These are phyloP conservation scores for Halictus ligatus DNA, from an alignment of 2,888 invertebrate species.

Conservation along the genomic window DNA sequence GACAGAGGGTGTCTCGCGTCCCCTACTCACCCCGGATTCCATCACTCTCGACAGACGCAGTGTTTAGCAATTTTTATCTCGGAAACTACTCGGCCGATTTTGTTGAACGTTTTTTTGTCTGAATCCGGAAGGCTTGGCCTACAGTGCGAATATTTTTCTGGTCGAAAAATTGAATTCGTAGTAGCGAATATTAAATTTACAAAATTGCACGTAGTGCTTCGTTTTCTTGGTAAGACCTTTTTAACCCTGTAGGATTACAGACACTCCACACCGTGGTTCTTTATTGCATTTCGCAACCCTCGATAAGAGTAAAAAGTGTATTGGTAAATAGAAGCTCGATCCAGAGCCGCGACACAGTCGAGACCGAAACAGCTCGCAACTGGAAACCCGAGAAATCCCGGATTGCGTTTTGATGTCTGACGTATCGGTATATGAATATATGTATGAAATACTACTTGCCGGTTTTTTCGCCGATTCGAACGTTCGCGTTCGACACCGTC, in stretches of 20 bases:
- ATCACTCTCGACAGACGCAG: background rate
- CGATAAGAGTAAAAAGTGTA: background rate
- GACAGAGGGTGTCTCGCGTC: background rate
- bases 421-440: slow-evolving; percentile 46
- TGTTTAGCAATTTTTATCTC: background rate
- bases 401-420: slow-evolving; percentile 11
- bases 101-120: background rate
- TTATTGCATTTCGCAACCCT: background rate
- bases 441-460: slow-evolving; percentile 48
- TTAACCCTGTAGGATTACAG: too few relatives aligned
- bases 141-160: background rate
- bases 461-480: slow-evolving; percentile 41
- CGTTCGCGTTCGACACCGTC: slow-evolving; percentile 24
- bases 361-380: slow-evolving; percentile 3
- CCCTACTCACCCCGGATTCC: background rate
- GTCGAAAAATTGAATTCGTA: too few relatives aligned
- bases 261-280: background rate
- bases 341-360: background rate
- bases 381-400: slow-evolving; percentile 11
- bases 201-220: too few relatives aligned
- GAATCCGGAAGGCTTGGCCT: background rate
- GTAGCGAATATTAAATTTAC: too few relatives aligned
- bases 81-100: background rate
- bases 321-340: background rate
- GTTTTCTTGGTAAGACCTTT: too few relatives aligned